phyloP scores from a whole-genome alignment of 1,140 invertebrate species.

The Diorhabda carinulata region DNA sequence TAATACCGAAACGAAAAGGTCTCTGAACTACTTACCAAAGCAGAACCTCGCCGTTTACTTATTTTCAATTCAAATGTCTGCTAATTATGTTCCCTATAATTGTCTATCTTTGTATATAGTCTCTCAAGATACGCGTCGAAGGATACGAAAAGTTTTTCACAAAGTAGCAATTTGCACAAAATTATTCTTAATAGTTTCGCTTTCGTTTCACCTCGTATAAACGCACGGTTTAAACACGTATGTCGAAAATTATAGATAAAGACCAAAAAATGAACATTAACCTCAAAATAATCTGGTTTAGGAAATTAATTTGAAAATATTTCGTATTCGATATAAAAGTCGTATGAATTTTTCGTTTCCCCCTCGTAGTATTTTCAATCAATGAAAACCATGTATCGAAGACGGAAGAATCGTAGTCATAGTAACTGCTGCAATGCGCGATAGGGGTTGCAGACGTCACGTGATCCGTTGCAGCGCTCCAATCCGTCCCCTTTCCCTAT shows the following conservation, averaged over 20 bases:
- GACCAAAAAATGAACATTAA: too few species aligned
- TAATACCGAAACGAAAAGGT: not conserved
- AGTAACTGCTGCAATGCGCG: conserved; percentile 28
- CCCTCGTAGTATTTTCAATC: not conserved
- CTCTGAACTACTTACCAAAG: not conserved
- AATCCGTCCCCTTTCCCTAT: conserved; percentile 12
- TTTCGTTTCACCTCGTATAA: not conserved
- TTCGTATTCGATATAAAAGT: not conserved
- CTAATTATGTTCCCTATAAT: not conserved
- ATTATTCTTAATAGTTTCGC: not conserved
- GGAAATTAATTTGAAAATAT: too few species aligned
- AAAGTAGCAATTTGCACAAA: too few species aligned
- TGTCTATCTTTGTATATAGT: not conserved
- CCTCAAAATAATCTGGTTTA: too few species aligned
- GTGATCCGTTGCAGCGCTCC: conserved; percentile 20
- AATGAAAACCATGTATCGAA: not conserved
- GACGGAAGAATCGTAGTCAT: conserved; percentile 27
- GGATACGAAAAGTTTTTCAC: not conserved
- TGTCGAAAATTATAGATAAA: too few species aligned
- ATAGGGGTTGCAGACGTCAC: conserved; percentile 28
- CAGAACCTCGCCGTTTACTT: not conserved
- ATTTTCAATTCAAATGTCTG: not conserved
- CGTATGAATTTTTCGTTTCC: not conserved
- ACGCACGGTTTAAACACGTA: too few species aligned
- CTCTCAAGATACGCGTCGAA: not conserved